Conservation (phyloP, 2,797 vertebrate species). For the Hydrolagus colliei region DNA sequence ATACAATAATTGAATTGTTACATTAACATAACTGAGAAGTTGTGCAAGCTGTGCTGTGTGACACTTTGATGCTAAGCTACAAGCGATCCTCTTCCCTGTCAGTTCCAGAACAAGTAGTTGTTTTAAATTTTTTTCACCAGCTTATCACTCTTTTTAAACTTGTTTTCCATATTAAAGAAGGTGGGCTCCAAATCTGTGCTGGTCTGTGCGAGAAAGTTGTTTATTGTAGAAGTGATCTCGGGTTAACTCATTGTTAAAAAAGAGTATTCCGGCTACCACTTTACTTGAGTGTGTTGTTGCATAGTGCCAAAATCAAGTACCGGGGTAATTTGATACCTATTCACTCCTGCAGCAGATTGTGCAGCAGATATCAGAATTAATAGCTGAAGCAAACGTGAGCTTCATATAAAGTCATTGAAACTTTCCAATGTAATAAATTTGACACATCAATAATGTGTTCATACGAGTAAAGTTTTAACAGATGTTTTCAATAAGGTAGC, state of each 20-base stretch:
- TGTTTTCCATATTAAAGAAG: background rate
- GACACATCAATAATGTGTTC: conserved; percentile 44
- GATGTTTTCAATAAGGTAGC: conserved; percentile 60
- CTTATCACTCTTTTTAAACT: no score
- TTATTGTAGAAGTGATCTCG: background rate
- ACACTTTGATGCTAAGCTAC: background rate
- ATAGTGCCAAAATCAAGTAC: conserved; percentile 20
- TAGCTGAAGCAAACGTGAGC: background rate
- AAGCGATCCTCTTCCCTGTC: background rate
- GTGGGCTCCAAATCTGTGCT: background rate
- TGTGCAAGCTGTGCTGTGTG: background rate
- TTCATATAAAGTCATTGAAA: conserved; percentile 36
- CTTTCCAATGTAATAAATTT: conserved; percentile 45
- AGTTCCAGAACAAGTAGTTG: background rate
- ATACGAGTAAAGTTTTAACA: conserved; percentile 52
- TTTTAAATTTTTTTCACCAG: background rate
- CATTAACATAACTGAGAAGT: background rate
- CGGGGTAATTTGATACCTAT: conserved; percentile 10
- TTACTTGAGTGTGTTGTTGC: conserved; percentile 11
- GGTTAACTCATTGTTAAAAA: background rate
- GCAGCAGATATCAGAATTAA: conserved; percentile 23
- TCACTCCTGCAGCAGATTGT: conserved; percentile 16
- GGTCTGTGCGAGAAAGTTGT: background rate
- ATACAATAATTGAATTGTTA: background rate
- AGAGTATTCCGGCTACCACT: background rate